Conservation (phyloP, 1,140 invertebrate genomes). For the Dendrolimus kikuchii region DNA sequence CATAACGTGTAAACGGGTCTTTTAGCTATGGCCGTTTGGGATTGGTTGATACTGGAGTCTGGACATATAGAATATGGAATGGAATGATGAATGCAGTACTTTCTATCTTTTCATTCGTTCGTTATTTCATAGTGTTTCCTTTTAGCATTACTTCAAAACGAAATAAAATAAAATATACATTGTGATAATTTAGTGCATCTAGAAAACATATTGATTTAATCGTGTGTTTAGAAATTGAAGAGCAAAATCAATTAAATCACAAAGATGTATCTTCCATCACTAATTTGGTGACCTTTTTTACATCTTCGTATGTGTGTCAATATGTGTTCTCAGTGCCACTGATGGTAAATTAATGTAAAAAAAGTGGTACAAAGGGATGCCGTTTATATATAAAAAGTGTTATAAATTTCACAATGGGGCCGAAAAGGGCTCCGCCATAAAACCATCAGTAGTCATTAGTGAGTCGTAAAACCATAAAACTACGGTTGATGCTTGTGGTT, state of each 20-base stretch:
- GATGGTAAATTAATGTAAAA: conserved; percentile 37
- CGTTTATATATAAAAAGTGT: conserved; percentile 32
- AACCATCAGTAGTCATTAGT: conserved; percentile 38
- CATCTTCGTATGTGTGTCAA: conserved; percentile 43
- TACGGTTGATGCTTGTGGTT: conserved; percentile 43
- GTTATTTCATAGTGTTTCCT: conserved; percentile 48
- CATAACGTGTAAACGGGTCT: too few relatives aligned
- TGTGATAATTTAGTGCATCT: too few relatives aligned
- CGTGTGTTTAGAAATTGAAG: too few relatives aligned
- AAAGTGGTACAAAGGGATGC: conserved; percentile 21
- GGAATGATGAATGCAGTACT: conserved; percentile 6
- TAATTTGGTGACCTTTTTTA: conserved; percentile 57
- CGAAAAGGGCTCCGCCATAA: conserved; percentile 65
- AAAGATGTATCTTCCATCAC: conserved; percentile 33
- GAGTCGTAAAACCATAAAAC: conserved; percentile 49
- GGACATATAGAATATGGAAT: conserved; percentile 5
- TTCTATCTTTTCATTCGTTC: conserved; percentile 32
- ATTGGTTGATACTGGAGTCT: conserved; percentile 4
- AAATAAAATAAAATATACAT: too few relatives aligned
- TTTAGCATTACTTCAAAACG: conserved; percentile 31
- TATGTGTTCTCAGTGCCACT: conserved; percentile 29
- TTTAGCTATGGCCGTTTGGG: too few relatives aligned
- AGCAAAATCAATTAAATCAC: too few relatives aligned
- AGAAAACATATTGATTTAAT: too few relatives aligned
- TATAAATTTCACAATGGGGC: conserved; percentile 55